Conservation (phyloP, 2,888 invertebrate genomes). For the Axea sp. region DNA sequence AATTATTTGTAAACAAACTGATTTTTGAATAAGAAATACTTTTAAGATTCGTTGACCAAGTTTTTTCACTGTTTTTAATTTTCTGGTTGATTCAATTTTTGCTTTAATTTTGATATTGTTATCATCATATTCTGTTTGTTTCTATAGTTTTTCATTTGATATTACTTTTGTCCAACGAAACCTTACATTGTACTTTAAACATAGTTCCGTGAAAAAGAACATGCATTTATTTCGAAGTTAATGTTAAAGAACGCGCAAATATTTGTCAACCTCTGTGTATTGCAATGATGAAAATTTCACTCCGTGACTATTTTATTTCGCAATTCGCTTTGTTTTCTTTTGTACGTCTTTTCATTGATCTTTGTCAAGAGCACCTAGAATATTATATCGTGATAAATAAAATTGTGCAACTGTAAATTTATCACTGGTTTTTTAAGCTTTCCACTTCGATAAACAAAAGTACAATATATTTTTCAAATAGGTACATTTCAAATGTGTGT, state of each 20-base stretch:
- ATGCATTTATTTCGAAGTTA: constrained; percentile 23
- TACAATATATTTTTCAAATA: too few relatives aligned
- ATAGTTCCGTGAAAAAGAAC: constrained; percentile 25
- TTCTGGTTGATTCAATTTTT: too few relatives aligned
- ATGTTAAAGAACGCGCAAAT: constrained; percentile 21
- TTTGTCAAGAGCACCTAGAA: not conserved
- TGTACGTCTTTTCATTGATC: constrained; percentile 7
- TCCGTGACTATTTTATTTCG: constrained; percentile 9
- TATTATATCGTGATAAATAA: constrained; percentile 12
- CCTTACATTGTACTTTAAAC: constrained; percentile 15
- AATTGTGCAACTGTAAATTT: not conserved
- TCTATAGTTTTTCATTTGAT: constrained; percentile 24
- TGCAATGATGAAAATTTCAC: constrained; percentile 22
- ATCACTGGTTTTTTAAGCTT: too few relatives aligned
- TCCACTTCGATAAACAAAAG: too few relatives aligned
- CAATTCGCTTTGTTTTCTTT: not conserved
- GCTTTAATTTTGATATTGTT: constrained; percentile 42
- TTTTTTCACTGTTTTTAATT: too few relatives aligned
- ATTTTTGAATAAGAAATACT: too few relatives aligned
- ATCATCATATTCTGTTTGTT: constrained; percentile 28
- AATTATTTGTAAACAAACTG: too few relatives aligned
- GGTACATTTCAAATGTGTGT: too few relatives aligned
- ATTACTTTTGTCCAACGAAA: constrained; percentile 23
- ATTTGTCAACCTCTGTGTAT: constrained; percentile 21
- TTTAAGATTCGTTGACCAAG: too few relatives aligned